phyloP scores from a whole-genome alignment of 2,113 vertebrate species.

The Periophthalmus modestus region DNA sequence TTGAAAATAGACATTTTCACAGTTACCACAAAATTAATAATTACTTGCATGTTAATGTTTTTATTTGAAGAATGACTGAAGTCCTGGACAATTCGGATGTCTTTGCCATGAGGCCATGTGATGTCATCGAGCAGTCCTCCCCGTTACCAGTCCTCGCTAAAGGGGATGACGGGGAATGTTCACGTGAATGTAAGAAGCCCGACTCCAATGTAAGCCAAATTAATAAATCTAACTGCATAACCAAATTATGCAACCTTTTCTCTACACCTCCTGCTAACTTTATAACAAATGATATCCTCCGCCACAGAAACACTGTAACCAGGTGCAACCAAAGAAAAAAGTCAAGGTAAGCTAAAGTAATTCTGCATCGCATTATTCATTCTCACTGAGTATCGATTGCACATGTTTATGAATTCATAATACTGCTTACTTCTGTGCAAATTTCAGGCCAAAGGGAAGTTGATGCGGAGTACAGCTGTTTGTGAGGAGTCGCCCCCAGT shows the following conservation, averaged over 20 bases:
- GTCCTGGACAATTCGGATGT: conserved; percentile 40
- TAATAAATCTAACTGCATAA: conserved; percentile 3
- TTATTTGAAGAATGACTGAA: conserved; percentile 68
- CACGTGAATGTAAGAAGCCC: conserved; percentile 38
- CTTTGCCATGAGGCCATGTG: conserved; percentile 38
- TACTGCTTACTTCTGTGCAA: conserved; percentile 40
- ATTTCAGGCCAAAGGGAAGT: conserved; percentile 88
- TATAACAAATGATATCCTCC: conserved; percentile 45
- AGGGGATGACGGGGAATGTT: conserved; percentile 39
- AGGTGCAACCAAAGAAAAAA: conserved; percentile 71
- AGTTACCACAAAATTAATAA: background rate
- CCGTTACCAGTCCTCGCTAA: conserved; percentile 34
- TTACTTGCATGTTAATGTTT: background rate
- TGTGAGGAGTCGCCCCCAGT: conserved; percentile 84
- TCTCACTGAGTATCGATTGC: conserved; percentile 42
- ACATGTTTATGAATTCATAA: conserved; percentile 42
- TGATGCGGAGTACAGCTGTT: conserved; percentile 87
- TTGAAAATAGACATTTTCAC: background rate
- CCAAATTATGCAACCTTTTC: background rate
- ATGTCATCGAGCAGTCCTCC: conserved; percentile 31
- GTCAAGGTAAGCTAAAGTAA: conserved; percentile 67
- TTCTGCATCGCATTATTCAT: conserved; percentile 49
- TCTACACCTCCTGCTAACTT: background rate
- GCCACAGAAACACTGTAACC: conserved; percentile 57
- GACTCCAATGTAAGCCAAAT: conserved; percentile 57